Percentiles rank a stretch among this genome's conserved stretches.
phyloP scores from a whole-genome alignment of 2,113 vertebrate genomes.

The cat (Felis catus) region DNA sequence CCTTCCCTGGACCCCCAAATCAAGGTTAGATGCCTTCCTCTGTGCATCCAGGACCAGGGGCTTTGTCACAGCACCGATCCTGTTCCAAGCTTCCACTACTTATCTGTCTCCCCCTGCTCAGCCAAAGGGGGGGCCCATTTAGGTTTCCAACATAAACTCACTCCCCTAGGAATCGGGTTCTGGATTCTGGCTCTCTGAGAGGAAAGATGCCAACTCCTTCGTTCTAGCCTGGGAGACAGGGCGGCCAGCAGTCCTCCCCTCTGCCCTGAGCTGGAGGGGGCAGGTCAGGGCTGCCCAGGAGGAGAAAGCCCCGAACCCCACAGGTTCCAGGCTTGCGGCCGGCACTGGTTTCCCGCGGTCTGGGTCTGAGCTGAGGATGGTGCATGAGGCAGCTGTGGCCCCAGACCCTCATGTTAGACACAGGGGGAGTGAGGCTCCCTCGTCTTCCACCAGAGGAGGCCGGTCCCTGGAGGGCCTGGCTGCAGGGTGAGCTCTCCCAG shows the following conservation, averaged over 20 bases:
- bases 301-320: not conserved
- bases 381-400: not conserved
- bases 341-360: not conserved
- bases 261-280: not conserved
- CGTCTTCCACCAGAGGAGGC: not conserved
- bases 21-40: not conserved
- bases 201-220: not conserved
- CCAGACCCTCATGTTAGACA: not conserved
- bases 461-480: not conserved
- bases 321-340: not conserved
- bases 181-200: not conserved
- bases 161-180: not conserved
- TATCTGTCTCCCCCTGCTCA: not conserved
- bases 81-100: not conserved
- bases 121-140: not conserved
- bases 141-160: not conserved
- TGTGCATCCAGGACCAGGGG: not conserved
- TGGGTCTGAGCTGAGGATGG: not conserved
- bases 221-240: not conserved
- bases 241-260: not conserved
- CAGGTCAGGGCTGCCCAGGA: not conserved
- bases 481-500: not conserved
- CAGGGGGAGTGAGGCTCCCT: not conserved
- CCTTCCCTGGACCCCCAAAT: not conserved
- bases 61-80: not conserved